A percentile compares a stretch with the other conserved stretches of the same genome.
These are phyloP conservation scores for Brachionus manjavacas DNA, from an alignment of 1,140 invertebrate species.

Conservation along the genomic window DNA sequence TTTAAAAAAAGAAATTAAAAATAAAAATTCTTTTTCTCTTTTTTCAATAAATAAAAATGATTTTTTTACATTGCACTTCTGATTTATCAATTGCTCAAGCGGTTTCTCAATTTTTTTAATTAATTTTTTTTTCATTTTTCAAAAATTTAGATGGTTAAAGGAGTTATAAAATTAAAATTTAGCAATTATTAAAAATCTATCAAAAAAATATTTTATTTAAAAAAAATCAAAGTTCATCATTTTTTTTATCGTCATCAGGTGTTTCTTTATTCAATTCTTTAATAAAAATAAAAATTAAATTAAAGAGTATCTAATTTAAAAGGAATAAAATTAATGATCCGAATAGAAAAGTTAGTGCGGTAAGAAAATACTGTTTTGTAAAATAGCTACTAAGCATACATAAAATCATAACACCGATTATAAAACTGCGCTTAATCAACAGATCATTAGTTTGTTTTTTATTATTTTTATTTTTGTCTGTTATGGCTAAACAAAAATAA, in stretches of 20 bases:
- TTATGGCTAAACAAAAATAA: conserved; percentile 9
- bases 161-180: too few relatives aligned
- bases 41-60: too few relatives aligned
- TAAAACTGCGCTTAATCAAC: conserved; percentile 10
- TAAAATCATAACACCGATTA: conserved; percentile 23
- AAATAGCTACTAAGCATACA: conserved; percentile 24
- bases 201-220: background rate
- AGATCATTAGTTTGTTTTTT: conserved; percentile 18
- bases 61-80: too few relatives aligned
- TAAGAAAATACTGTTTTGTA: conserved; percentile 2
- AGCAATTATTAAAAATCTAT: too few relatives aligned
- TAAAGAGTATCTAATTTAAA: background rate
- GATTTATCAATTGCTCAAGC: too few relatives aligned
- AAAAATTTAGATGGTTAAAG: too few relatives aligned
- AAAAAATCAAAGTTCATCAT: background rate
- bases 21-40: too few relatives aligned
- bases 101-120: too few relatives aligned
- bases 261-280: background rate
- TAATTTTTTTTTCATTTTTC: too few relatives aligned
- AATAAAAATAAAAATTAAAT: background rate
- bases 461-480: conserved; percentile 25
- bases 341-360: background rate
- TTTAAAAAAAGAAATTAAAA: too few relatives aligned
- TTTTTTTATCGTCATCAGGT: background rate
- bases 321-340: conserved; percentile 31